Evolutionary conservation across 2,888 invertebrate genomes (phyloP).

Genomic region (Diplazon laetatorius): DNA sequence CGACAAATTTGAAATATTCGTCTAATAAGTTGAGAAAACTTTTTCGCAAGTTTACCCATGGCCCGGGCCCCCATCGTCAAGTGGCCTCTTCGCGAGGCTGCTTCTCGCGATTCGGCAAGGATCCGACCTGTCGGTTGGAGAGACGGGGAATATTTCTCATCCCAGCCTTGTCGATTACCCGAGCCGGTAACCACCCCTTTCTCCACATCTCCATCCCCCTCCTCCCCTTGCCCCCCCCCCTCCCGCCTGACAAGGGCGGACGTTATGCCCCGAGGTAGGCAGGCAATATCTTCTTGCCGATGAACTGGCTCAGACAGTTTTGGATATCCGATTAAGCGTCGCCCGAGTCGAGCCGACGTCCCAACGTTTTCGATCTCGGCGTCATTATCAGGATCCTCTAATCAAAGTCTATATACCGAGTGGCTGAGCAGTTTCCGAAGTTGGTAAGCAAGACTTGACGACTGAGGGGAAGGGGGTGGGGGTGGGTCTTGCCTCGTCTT

Average conservation of each 20-base stretch:
- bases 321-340: conserved; percentile 79
- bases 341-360: conserved; percentile 40
- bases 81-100: conserved; percentile 15
- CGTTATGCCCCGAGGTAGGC: conserved; percentile 22
- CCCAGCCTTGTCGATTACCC: conserved; percentile 36
- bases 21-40: conserved; percentile 11
- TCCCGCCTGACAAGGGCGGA: conserved; percentile 19
- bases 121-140: conserved; percentile 23
- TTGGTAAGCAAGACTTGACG: conserved; percentile 68
- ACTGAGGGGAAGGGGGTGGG: too few relatives aligned
- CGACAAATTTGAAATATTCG: conserved; percentile 25
- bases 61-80: neutral
- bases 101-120: conserved; percentile 26
- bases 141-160: conserved; percentile 1
- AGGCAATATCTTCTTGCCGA: conserved; percentile 61
- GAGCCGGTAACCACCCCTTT: neutral
- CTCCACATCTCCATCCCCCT: neutral
- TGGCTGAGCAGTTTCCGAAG: conserved; percentile 66
- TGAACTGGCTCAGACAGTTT: conserved; percentile 75
- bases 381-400: conserved; percentile 80
- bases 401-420: conserved; percentile 75
- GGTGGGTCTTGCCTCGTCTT: conserved; percentile 46
- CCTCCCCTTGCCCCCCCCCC: conserved; percentile 31
- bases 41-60: neutral
- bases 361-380: conserved; percentile 74